These are phyloP conservation scores for Oncorhynchus clarkii DNA, from an alignment of 2,113 vertebrate species.

Conservation along the genomic window DNA sequence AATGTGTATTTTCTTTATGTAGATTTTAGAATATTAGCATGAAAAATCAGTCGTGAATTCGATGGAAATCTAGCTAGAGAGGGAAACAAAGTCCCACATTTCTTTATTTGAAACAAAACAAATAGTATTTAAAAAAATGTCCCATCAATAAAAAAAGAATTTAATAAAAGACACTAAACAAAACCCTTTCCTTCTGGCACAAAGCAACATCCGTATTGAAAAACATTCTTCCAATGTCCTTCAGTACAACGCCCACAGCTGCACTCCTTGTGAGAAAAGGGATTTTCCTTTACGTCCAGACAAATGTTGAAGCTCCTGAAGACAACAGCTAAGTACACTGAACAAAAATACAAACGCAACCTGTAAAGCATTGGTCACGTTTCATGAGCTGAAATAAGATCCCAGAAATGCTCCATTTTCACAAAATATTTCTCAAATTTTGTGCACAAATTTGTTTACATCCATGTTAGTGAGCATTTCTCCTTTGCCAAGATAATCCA, in stretches of 20 bases:
- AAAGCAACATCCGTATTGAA: background rate
- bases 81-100: background rate
- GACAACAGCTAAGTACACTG: conserved; percentile 34
- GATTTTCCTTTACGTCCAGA: background rate
- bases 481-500: no score
- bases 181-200: background rate
- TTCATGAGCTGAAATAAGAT: no score
- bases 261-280: background rate
- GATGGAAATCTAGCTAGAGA: no score
- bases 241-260: background rate
- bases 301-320: conserved; percentile 22
- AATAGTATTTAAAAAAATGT: background rate
- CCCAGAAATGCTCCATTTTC: no score
- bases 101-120: conserved; percentile 37
- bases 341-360: conserved; percentile 32
- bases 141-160: background rate
- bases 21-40: no score
- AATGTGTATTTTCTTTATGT: no score
- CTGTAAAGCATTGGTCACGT: background rate
- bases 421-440: no score
- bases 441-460: no score
- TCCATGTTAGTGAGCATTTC: no score
- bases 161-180: background rate
- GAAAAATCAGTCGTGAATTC: no score
- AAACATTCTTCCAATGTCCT: background rate